Evolutionary conservation across 2,888 invertebrate species (phyloP).

Genomic region (Eilema caniola): DNA sequence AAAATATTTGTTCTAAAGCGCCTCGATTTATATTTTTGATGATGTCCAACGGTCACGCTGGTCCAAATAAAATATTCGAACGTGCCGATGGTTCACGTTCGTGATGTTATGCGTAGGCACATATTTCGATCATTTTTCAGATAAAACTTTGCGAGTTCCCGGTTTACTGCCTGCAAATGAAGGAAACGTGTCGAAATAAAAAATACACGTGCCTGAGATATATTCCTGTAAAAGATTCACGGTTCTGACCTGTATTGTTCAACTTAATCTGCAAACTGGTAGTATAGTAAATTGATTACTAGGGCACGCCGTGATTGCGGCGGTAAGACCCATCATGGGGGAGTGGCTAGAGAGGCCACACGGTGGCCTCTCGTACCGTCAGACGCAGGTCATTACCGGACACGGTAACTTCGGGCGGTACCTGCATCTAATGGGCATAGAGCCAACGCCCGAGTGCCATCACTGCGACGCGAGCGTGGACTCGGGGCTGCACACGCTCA

Average conservation of each 20-base stretch:
- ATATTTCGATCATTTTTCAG: background rate
- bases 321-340: no score
- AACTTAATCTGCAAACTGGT: background rate
- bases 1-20: conserved; percentile 18
- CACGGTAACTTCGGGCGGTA: no score
- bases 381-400: no score
- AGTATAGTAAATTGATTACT: no score
- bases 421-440: no score
- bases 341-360: no score
- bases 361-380: no score
- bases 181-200: background rate
- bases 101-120: conserved; percentile 4
- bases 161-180: background rate
- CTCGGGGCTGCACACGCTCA: no score
- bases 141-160: background rate
- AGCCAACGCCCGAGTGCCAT: no score
- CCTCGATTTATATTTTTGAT: conserved; percentile 34
- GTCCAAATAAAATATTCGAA: conserved; percentile 32
- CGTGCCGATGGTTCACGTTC: conserved; percentile 29
- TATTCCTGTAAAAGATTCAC: background rate
- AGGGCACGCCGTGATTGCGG: no score
- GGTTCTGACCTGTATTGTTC: background rate
- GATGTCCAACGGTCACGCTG: conserved; percentile 23
- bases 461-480: no score
- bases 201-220: background rate